Evolutionary conservation across 1,140 invertebrate species (phyloP), one percentile per base, ranked within the genome.

Genomic region (Aphis craccivora): DNA sequence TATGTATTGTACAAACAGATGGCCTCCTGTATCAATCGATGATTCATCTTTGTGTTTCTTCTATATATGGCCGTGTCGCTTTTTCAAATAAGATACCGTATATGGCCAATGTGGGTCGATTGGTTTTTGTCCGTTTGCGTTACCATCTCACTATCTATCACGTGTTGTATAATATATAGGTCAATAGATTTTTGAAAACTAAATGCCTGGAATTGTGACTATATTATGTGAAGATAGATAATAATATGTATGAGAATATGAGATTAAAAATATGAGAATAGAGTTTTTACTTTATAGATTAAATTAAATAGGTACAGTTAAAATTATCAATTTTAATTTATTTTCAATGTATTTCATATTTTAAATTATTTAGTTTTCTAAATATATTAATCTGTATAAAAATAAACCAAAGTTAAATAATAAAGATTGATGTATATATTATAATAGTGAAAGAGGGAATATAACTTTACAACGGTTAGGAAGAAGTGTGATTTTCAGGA

Each of bases 71-170:
- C 51, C 35, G 91, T 93, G 81, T 93, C 81, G 81, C 35, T 86
- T 93, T 53, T 86, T 93, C 91, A 86, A 93, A 93, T 86, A 37
- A 53, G 48, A 53, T 55, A 93, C 91, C 91, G 91, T 93, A 93
- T 93, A 93, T 51, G 81, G 91, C 76, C 37, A 55, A 93, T 93
- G 91, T 93, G 91, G 91, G 91, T 93, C 91, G 81, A 93, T 93
- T 83, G 20, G 37, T 84, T 86, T 86, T 93, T 83, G 76, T 4
- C 48, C 48, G 91, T 92, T 53, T 40, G 81, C 22, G 25, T 81
- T 55, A 14, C 23, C 35, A 93, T 86, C 76, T 92, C 30, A 45
- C 35, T 93, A 51, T 81, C 48, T 93, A 51, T 81, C 35, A 48
- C n/a, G 9, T 92, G 35, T 22, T 37, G 30, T 83, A 20, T 84